Percentiles rank a stretch among this genome's conserved stretches.
Conservation (phyloP, 2,113 vertebrate species). For the Lates calcarifer region DNA sequence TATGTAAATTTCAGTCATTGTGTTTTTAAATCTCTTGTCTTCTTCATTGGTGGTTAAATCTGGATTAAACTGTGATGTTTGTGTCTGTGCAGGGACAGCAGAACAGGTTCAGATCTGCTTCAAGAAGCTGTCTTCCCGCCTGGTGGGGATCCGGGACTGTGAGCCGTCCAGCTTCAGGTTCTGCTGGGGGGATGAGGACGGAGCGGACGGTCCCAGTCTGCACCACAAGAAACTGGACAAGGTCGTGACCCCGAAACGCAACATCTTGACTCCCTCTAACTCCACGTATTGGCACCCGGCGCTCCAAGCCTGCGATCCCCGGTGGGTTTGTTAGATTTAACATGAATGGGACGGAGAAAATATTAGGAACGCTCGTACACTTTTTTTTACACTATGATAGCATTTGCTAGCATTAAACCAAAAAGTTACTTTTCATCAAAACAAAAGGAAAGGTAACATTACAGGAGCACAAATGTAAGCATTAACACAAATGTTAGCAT, state of each 20-base stretch:
- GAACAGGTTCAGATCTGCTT: constrained; percentile 89
- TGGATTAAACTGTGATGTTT: not conserved
- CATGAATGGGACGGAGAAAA: too few relatives aligned
- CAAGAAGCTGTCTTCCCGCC: constrained; percentile 77
- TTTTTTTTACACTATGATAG: too few relatives aligned
- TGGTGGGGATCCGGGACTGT: constrained; percentile 9
- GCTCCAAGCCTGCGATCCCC: not conserved
- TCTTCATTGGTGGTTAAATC: too few relatives aligned
- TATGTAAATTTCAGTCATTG: too few relatives aligned
- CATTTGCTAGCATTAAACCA: too few relatives aligned
- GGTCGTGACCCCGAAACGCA: constrained; percentile 48
- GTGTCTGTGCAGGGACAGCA: constrained; percentile 82
- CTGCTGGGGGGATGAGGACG: constrained; percentile 85
- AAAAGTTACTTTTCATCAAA: too few relatives aligned
- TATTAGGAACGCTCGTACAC: too few relatives aligned
- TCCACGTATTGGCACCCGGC: constrained; percentile 89
- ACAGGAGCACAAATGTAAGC: too few relatives aligned
- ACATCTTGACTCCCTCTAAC: constrained; percentile 65
- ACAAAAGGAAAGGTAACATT: too few relatives aligned
- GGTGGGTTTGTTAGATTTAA: constrained; percentile 29
- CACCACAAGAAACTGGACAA: constrained; percentile 84
- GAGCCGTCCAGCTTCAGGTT: constrained; percentile 89
- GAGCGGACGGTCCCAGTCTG: constrained; percentile 83
- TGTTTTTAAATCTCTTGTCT: too few relatives aligned
- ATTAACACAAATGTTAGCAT: too few relatives aligned